These are phyloP conservation scores for Carettochelys insculpta DNA, from an alignment of 2,113 vertebrate genomes.

Conservation along the genomic window DNA sequence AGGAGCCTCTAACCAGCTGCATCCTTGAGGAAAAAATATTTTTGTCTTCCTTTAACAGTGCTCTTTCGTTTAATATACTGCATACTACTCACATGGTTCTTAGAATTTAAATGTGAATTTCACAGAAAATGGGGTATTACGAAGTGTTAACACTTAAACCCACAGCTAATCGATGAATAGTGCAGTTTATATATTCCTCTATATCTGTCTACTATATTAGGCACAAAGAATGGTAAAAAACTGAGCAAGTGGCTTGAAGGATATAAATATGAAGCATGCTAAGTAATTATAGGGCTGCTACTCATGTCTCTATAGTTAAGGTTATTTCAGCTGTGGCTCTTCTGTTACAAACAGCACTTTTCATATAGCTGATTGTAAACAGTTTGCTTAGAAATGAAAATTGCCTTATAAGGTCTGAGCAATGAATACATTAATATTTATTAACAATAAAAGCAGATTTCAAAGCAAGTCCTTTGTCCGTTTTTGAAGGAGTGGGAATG, in stretches of 20 bases:
- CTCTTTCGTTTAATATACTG: conserved; percentile 50
- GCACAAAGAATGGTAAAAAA: conserved; percentile 63
- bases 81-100: conserved; percentile 4
- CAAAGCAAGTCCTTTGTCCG: background rate
- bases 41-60: background rate
- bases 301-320: conserved; percentile 7
- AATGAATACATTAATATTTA: background rate
- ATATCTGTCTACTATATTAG: conserved; percentile 45
- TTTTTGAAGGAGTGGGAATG: conserved; percentile 9
- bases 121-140: conserved; percentile 55
- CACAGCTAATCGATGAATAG: conserved; percentile 63
- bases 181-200: conserved; percentile 59
- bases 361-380: background rate
- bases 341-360: conserved; percentile 30
- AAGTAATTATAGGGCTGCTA: conserved; percentile 25
- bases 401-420: background rate
- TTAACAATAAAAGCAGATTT: background rate
- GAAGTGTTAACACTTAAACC: conserved; percentile 72
- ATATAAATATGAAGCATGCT: conserved; percentile 28
- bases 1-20: no score
- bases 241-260: conserved; percentile 31
- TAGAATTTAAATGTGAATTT: conserved; percentile 73
- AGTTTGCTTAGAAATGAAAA: background rate
- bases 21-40: conserved; percentile 48
- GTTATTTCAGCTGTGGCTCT: background rate